A percentile compares a stretch with the other conserved stretches of the same genome.
These are phyloP conservation scores for Aporrectodea caliginosa DNA, from an alignment of 1,140 invertebrate genomes.

Conservation along the genomic window DNA sequence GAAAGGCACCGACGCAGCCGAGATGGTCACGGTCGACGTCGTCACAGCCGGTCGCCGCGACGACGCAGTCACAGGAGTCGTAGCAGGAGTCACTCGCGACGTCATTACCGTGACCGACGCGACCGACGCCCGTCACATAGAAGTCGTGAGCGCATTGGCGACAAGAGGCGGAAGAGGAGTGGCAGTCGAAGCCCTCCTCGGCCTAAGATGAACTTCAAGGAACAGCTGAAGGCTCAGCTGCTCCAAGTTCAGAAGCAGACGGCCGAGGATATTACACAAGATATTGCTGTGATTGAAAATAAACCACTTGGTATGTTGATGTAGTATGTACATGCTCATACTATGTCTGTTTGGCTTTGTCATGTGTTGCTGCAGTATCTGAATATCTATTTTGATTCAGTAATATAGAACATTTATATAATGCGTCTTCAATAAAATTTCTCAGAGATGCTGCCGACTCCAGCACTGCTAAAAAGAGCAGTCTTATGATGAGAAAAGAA, in stretches of 20 bases:
- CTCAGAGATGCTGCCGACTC: too few relatives aligned
- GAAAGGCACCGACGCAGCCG: background rate
- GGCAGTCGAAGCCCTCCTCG: background rate
- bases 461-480: too few relatives aligned
- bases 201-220: constrained; percentile 38
- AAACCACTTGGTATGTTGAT: background rate
- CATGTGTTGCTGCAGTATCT: background rate
- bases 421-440: too few relatives aligned
- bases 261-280: constrained; percentile 24
- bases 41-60: background rate
- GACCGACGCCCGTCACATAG: background rate
- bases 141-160: background rate
- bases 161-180: background rate
- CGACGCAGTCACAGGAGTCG: background rate
- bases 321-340: background rate
- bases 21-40: background rate
- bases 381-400: background rate
- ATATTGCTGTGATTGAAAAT: constrained; percentile 9
- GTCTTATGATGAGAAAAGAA: too few relatives aligned
- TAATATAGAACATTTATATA: too few relatives aligned
- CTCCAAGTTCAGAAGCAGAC: constrained; percentile 41
- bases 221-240: constrained; percentile 45
- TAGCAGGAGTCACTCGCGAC: background rate
- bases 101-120: background rate
- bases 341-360: background rate